Evolutionary conservation across 2,113 vertebrate species (phyloP).

Genomic region (Odocoileus virginianus): DNA sequence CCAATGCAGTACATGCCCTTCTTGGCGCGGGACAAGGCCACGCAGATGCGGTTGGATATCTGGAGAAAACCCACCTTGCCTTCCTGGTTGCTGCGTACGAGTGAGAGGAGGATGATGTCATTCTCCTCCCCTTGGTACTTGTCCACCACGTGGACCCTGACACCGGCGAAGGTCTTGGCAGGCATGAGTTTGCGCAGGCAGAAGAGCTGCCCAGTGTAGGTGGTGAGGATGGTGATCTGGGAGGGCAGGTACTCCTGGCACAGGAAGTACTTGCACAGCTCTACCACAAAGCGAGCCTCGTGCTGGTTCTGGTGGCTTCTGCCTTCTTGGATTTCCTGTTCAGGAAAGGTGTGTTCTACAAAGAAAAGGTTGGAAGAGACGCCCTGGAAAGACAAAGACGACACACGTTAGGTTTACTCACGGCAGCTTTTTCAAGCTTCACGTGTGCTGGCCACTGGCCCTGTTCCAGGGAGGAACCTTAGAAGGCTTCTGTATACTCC

Average conservation of each 20-base stretch:
- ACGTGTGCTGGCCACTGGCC: not conserved
- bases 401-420: not conserved
- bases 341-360: slow-evolving; percentile 86
- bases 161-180: slow-evolving; percentile 82
- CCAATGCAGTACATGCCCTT: slow-evolving; percentile 93
- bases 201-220: slow-evolving; percentile 92
- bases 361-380: slow-evolving; percentile 90
- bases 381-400: slow-evolving; percentile 80
- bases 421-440: not conserved
- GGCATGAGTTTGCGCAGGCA: slow-evolving; percentile 91
- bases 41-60: slow-evolving; percentile 93
- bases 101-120: slow-evolving; percentile 92
- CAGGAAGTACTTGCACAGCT: slow-evolving; percentile 89
- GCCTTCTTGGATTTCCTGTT: slow-evolving; percentile 89
- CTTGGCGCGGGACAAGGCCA: slow-evolving; percentile 94
- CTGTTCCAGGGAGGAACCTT: not conserved
- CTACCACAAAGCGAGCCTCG: slow-evolving; percentile 91
- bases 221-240: slow-evolving; percentile 96
- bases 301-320: slow-evolving; percentile 92
- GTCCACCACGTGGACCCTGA: slow-evolving; percentile 95
- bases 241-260: slow-evolving; percentile 90
- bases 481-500: not conserved
- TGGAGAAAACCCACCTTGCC: slow-evolving; percentile 90
- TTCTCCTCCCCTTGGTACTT: slow-evolving; percentile 99
- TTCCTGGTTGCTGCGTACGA: slow-evolving; percentile 91